Evolutionary conservation across 2,888 invertebrate genomes (phyloP), one percentile per base, ranked within the genome.

Genomic region (Philopedon plagiatum): DNA sequence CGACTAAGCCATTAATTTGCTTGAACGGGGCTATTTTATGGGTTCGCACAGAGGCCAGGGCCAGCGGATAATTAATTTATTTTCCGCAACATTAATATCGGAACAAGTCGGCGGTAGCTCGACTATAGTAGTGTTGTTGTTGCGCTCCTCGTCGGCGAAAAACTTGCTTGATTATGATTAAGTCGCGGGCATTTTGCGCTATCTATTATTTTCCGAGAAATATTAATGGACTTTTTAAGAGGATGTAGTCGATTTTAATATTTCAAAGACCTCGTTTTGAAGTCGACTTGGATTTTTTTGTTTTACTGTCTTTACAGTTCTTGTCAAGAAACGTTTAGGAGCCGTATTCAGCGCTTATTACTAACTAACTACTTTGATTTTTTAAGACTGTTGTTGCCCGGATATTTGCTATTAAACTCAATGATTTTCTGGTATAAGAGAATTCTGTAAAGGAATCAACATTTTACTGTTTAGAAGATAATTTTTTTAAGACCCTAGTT

Each of bases 71-170:
- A 77, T 77, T 78, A 78, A 78, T 78, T 77, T 76, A 78, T 78
- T 78, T 78, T 78, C 78, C 77, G 67, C 77, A 78, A 78, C 78
- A 78, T 78, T 77, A 77, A 78, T 77, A 76, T 74, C 72, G 63
- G 67, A 62, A 65, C 60, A 61, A 67, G 67, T 72, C 68, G 67
- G 65, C 60, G 63, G 62, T 69, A 46, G 63, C 69, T 56, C 54
- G 51, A 61, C n/a, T n/a, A 61, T 61, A 68, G 68, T 68, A 54
- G 54, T 68, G 68, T 68, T 68, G 61, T 61, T 68, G 68, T 68
- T 68, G 39, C 60, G 41, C 51, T 54, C 41, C 51, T 54, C 41
- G 44, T 32, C 13, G 26, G 54, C 29, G 68, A 68, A 68, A 61
- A 68, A 68, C 61, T 39, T 49, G 26, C 51, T 61, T 68, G 61